Evolutionary conservation across 2,888 invertebrate genomes (phyloP), one percentile per base, ranked within the genome.

Genomic region (Poecilobothrus nobilitatus): DNA sequence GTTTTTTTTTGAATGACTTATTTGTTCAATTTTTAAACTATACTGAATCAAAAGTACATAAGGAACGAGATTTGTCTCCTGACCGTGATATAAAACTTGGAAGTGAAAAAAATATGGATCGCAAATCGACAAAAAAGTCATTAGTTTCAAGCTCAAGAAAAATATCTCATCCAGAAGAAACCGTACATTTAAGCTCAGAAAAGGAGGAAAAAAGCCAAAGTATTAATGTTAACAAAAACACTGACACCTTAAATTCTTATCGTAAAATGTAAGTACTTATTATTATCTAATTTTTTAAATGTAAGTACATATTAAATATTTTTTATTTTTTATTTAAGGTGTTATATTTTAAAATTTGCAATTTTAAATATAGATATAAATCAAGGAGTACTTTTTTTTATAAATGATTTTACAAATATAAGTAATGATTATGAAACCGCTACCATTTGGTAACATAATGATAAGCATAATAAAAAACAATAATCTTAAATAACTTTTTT

Each of bases 171-270:
- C 80, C 81, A 0, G 79, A 77, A 67, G 81, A 81, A 73, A 81
- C 82, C 0, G 74, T 82, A 66, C 82, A 82, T 67, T 76, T 77
- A 2, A 82, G 82, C 66, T 82, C 82, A 0, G 82, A 82, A 63
- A 78, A 79, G 1, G 82, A 80, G 63, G 80, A 81, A 63, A 77
- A 76, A 70, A 63, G 75, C 63, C 64, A 70, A 63, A 27, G 33
- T 9, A 4, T 65, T 0, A 53, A 15, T 8, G 1, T 64, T 7
- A 18, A 33, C 33, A 7, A 34, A 34, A 34, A 18, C 5, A 8
- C 34, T 5, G 18, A 34, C 1, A 12, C 12, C 2, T 9, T 18
- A 18, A 18, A 9, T 21, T 62, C 62, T 71, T 20, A 10, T 71
- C n/a, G 71, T 72, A 6, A 53, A 68, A 68, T 20, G 66, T 70